Base-by-base conservation (phyloP, 2,113 vertebrate species). In the Chaenogobius annularis region DNA sequence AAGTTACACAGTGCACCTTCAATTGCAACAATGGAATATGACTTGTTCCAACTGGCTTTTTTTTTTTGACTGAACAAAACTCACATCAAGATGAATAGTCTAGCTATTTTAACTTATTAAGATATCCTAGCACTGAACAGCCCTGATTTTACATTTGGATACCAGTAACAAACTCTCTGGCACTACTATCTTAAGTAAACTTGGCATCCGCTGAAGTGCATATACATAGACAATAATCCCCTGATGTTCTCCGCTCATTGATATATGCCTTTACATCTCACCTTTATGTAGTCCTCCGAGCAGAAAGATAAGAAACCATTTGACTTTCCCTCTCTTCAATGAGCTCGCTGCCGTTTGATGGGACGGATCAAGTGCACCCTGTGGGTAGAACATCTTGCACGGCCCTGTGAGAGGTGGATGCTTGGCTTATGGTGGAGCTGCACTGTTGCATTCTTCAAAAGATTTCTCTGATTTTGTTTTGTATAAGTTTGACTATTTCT, bases 331-430 rank as follows among this genome's bases (percentile, higher is more conserved):
- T 47, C 37, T 85, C 82, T 86, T 86, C 82, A 88, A 68, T 74
- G 81, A 83, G 77, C 68, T 81, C 72, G 78, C 78, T 68, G 68
- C 84, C 79, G 68, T 89, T 86, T 90, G 84, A 90, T 84, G 80
- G 84, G 23, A 69, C 66, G 82, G 78, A 84, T 90, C 75, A 88
- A 87, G 79, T 75, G 73, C 65, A 61, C 76, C 85, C 84, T 86
- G 84, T 90, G 85, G 85, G 84, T 75, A 89, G 83, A 9, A 86
- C 72, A 72, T 75, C 69, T 76, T 75, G 55, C 26, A 69, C 66
- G 62, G 80, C 84, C 80, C 85, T 73, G 65, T 22, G 82, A 89
- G 85, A 90, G 78, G 54, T 80, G 48, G 80, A 77, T 82, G 72
- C 82, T 86, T 83, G 83, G 71, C 73, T 86, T 55, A 35, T 83